A percentile compares a stretch with the other conserved stretches of the same genome.
Evolutionary conservation across 2,888 invertebrate genomes (phyloP).

Genomic region (Tiphia femorata): DNA sequence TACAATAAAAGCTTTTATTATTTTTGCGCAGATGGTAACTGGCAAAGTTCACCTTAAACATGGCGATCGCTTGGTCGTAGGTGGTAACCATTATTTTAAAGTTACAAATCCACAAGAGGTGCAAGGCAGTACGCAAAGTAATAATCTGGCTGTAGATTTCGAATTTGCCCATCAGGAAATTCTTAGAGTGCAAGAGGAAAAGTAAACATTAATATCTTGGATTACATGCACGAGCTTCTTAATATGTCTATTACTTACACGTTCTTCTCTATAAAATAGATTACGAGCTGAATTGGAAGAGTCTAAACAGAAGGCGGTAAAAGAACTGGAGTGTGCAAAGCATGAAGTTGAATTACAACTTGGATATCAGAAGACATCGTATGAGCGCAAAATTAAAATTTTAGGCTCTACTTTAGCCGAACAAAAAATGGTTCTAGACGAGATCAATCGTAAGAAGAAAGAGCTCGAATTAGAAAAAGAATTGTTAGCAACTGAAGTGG

Average conservation of each 20-base stretch:
- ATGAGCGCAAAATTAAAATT: constrained; percentile 61
- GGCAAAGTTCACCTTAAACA: constrained; percentile 68
- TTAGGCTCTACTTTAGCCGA: constrained; percentile 61
- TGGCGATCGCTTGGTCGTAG: constrained; percentile 73
- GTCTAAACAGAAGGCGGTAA: constrained; percentile 64
- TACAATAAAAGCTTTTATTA: too few species aligned
- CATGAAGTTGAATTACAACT: constrained; percentile 60
- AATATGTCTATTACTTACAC: neutral
- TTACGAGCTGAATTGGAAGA: constrained; percentile 64
- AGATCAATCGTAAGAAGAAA: constrained; percentile 57
- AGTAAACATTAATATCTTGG: constrained; percentile 57
- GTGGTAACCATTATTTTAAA: constrained; percentile 73
- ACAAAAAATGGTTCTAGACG: constrained; percentile 62
- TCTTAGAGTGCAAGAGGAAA: constrained; percentile 71
- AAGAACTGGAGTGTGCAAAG: constrained; percentile 64
- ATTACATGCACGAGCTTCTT: neutral
- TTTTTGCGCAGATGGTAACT: constrained; percentile 64
- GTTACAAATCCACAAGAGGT: constrained; percentile 70
- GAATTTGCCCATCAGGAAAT: constrained; percentile 73
- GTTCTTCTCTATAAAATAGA: constrained; percentile 35
- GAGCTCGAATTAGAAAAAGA: constrained; percentile 63
- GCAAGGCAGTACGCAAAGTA: constrained; percentile 44
- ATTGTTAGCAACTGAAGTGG: constrained; percentile 65
- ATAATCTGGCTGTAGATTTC: constrained; percentile 68
- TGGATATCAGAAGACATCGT: constrained; percentile 59